Evolutionary conservation across 2,113 vertebrate species (phyloP).

Genomic region (Rattus rattus): DNA sequence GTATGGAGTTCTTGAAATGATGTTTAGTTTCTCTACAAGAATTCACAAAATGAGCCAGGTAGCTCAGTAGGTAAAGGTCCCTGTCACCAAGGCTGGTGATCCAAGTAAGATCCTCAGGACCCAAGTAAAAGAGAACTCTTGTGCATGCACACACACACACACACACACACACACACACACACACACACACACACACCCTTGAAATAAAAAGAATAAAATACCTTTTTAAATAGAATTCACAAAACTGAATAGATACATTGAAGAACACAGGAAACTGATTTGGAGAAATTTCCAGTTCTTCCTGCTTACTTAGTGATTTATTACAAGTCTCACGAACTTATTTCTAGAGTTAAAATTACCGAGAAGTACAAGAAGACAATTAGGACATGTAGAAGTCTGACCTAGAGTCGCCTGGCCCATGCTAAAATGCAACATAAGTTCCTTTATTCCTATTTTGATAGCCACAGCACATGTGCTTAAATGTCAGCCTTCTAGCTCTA

Average conservation of each 20-base stretch:
- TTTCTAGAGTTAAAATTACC: slow-evolving; percentile 39
- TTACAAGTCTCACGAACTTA: slow-evolving; percentile 17
- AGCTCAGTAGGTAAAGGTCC: background rate
- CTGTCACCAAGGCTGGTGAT: background rate
- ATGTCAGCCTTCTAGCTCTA: slow-evolving; percentile 1
- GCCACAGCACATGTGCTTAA: slow-evolving; percentile 24
- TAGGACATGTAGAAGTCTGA: slow-evolving; percentile 4
- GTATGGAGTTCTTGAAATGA: background rate
- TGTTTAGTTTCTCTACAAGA: slow-evolving; percentile 2
- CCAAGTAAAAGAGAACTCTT: background rate
- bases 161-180: too few species aligned
- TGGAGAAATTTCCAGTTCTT: background rate
- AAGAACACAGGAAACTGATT: background rate
- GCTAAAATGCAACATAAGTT: background rate
- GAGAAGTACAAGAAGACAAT: background rate
- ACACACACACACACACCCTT: too few species aligned
- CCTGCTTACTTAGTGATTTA: background rate
- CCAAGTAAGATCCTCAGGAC: background rate
- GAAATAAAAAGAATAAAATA: background rate
- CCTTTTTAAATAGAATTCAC: background rate
- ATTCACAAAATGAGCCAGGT: background rate
- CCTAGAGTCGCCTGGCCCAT: background rate
- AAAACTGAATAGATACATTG: background rate
- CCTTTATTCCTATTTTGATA: background rate
- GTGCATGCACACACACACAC: background rate